These are phyloP conservation scores for Clamator glandarius DNA, from an alignment of 2,797 vertebrate species.

Conservation along the genomic window DNA sequence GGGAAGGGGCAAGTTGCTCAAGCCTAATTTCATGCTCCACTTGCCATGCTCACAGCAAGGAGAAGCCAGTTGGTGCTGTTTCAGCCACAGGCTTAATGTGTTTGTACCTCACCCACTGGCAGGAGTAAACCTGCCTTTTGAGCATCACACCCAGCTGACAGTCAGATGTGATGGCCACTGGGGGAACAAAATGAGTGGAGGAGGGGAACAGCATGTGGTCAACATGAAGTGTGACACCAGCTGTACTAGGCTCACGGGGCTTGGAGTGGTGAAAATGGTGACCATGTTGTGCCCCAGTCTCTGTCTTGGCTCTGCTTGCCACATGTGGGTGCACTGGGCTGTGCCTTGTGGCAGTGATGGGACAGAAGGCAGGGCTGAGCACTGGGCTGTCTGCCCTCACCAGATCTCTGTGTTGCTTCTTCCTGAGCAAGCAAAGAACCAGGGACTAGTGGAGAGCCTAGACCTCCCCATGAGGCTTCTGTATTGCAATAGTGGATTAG, in stretches of 20 bases:
- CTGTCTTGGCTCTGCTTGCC: background rate
- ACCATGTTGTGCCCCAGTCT: background rate
- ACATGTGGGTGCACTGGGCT: no score
- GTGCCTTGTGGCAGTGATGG: background rate
- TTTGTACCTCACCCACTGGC: background rate
- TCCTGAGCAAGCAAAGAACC: background rate
- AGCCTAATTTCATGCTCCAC: background rate
- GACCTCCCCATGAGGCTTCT: background rate
- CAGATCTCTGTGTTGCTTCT: background rate
- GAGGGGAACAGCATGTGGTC: rapidly evolving
- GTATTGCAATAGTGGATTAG: background rate
- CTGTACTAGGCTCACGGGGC: background rate
- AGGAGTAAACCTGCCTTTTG: background rate
- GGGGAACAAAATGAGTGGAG: background rate
- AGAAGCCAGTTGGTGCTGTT: background rate
- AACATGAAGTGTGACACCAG: background rate
- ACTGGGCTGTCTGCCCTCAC: rapidly evolving
- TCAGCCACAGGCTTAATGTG: background rate
- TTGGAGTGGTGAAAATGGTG: background rate
- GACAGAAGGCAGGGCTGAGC: background rate
- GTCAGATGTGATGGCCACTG: background rate
- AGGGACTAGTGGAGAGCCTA: background rate
- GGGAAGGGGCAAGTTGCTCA: background rate
- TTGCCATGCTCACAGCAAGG: background rate
- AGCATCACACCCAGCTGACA: background rate